Base-by-base conservation (phyloP, 1,140 invertebrate genomes). In the Teleopsis dalmanni region DNA sequence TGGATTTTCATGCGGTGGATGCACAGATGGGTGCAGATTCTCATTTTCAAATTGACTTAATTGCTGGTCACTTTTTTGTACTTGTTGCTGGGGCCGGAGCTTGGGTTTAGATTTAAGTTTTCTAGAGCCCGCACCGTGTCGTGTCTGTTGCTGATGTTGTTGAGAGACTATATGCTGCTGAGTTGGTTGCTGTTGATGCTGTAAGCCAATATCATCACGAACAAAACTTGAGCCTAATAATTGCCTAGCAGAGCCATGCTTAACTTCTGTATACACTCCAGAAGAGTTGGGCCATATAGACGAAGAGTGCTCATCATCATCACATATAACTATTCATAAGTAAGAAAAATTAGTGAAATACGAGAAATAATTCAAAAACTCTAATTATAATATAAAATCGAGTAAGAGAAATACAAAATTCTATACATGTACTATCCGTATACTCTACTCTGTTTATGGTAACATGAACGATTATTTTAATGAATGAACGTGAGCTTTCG, bases 141-240 rank as follows among this genome's bases (percentile, higher is more conserved):
- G 50, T 16, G 45, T 23, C 26, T 33, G 38, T 48, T 54, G 37
- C 22, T 54, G 42, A 47, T 45, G 52, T 43, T 18, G 54, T 44
- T 33, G 53, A n/a, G n/a, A n/a, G n/a, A n/a, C n/a, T n/a, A n/a
- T n/a, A n/a, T n/a, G n/a, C n/a, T n/a, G n/a, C n/a, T n/a, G n/a
- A n/a, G n/a, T n/a, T 50, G 37, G 46, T 25, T 50, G 57, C 48
- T 7, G 50, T 31, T 43, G 34, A 46, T 34, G 52, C 34, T 16
- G 62, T 41, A 8, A 60, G 56, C 34, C 60, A 61, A 27, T 6
- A 65, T 42, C 47, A 13, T 53, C 48, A 14, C 76, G 66, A 4
- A 79, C 56, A 52, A 72, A 76, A 33, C 76, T 74, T 16, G 77
- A 78, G n/a, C 77, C 77, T 50, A 71, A 76, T 71, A 79, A 77